phyloP scores from a whole-genome alignment of 2,888 invertebrate genomes.

The Caenorhabditis becei region DNA sequence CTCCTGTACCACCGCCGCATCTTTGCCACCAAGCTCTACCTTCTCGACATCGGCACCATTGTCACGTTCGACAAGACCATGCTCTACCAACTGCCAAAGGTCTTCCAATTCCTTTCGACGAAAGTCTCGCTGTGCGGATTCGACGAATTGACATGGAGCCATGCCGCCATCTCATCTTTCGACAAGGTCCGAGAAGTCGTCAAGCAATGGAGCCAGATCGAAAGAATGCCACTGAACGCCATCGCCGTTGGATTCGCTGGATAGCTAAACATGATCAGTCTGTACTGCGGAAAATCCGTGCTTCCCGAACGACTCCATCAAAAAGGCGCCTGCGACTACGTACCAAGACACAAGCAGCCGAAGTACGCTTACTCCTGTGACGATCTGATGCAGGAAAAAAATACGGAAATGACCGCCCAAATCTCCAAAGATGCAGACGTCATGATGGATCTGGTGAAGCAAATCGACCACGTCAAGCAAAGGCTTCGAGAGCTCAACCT shows the following conservation, averaged over 20 bases:
- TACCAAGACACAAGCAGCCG: constrained; percentile 25
- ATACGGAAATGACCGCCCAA: constrained; percentile 19
- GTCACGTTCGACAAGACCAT: constrained; percentile 39
- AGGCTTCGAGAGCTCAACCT: constrained; percentile 39
- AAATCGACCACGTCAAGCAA: constrained; percentile 32
- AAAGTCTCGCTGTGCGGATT: constrained; percentile 42
- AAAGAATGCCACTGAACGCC: constrained; percentile 31
- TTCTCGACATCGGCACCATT: constrained; percentile 41
- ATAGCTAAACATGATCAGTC: constrained; percentile 41
- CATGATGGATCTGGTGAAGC: constrained; percentile 30
- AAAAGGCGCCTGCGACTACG: constrained; percentile 49
- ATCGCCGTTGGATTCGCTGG: constrained; percentile 33
- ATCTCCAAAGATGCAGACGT: constrained; percentile 42
- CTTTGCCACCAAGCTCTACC: constrained; percentile 30
- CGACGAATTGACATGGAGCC: no score
- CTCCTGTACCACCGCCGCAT: no score
- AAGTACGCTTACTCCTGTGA: constrained; percentile 39
- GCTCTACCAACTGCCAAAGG: constrained; percentile 45
- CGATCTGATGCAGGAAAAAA: constrained; percentile 26
- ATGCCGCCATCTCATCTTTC: constrained; percentile 52
- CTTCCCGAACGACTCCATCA: constrained; percentile 48
- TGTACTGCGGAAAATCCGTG: constrained; percentile 33
- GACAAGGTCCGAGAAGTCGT: no score
- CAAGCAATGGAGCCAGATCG: no score
- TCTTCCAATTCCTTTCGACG: constrained; percentile 38